phyloP scores from a whole-genome alignment of 37 sponge, comb jelly and placozoan species.

The Theonella swinhoei region DNA sequence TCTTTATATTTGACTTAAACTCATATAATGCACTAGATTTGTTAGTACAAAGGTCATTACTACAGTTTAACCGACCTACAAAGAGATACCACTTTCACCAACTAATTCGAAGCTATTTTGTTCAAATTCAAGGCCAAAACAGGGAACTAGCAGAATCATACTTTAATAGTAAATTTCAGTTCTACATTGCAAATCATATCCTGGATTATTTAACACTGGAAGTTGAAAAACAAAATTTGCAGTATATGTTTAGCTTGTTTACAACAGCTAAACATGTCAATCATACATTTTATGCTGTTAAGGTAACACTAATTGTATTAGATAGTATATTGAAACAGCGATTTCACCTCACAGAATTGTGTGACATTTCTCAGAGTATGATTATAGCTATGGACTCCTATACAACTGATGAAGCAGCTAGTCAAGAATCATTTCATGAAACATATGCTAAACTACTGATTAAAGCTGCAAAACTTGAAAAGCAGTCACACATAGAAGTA shows the following conservation, averaged over 20 bases:
- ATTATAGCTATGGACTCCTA: neutral
- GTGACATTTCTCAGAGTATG: neutral
- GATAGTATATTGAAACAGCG: neutral
- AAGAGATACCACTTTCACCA: slow-evolving; percentile 35
- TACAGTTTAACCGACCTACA: neutral
- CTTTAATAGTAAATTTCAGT: slow-evolving; percentile 14
- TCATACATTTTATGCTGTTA: neutral
- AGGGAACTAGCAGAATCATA: neutral
- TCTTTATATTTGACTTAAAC: neutral
- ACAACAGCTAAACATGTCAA: neutral
- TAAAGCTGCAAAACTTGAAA: neutral
- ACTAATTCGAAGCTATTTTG: slow-evolving; percentile 27
- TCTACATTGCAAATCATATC: neutral
- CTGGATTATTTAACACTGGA: neutral
- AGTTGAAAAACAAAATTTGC: slow-evolving; percentile 43
- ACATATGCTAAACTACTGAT: neutral
- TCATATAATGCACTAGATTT: neutral
- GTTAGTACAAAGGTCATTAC: slow-evolving; percentile 21
- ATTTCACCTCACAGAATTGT: slow-evolving; percentile 10
- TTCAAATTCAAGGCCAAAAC: neutral
- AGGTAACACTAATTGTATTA: neutral
- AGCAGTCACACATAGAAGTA: neutral
- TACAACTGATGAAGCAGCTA: neutral
- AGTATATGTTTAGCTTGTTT: neutral
- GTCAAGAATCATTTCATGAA: neutral